Evolutionary conservation across 1,140 invertebrate genomes (phyloP), one percentile per base, ranked within the genome.

Genomic region (Heliconius eleuchia): DNA sequence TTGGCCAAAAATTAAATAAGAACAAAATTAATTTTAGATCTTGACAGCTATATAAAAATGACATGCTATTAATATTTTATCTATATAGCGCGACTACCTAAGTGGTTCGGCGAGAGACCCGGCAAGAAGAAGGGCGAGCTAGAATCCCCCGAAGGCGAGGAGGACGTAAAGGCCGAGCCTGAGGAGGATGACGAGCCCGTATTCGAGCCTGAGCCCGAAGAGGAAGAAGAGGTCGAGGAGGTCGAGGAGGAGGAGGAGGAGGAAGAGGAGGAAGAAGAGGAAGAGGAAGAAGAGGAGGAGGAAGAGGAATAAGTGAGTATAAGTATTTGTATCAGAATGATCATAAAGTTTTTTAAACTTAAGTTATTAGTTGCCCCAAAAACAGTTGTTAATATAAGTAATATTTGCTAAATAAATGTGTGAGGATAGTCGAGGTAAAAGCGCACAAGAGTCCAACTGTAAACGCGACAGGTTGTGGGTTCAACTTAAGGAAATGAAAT

Each of bases 31-130:
- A 66, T 27, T 11, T 3, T 13, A 1, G 3, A 4, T 66, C 19
- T 66, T 66, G 23, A 66, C 57, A 66, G 55, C 57, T 3, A 27
- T 27, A 27, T 13, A 66, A 66, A 66, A n/a, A 60, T 27, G 55
- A 57, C 5, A 66, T 27, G 11, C 60, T 27, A 66, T 30, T 27
- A 66, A 66, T 13, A 27, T 13, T 66, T 27, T 66, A 2, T 19
- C 34, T 13, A 39, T 39, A 71, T 39, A 98, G 98, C 97, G 95
- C 97, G 97, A 96, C 95, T 98, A 94, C 98, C 98, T 85, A 98
- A 98, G 94, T 98, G 98, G 97, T 98, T 98, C 96, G 98, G 98
- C 88, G 98, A 98, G 95, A 96, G 98, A 95, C 98, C 98, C 81
- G 98, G 98, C 96, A 98, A 98, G 95, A 98, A 98, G 96, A 95